A percentile compares a stretch with the other conserved stretches of the same genome.
Conservation (phyloP, 2,113 vertebrate species). For the Epinephelus cyanopodus region DNA sequence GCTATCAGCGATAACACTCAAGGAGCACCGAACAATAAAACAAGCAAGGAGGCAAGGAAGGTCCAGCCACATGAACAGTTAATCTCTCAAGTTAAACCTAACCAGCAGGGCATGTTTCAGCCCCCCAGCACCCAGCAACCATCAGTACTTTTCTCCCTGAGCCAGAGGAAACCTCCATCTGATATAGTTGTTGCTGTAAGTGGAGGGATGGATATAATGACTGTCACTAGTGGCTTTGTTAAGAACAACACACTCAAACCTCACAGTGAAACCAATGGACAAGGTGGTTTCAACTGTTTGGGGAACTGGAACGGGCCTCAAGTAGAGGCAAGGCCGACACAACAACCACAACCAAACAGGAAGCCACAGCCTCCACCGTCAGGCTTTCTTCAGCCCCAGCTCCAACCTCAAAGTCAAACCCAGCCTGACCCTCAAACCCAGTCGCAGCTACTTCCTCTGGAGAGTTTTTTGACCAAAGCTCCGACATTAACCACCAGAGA, state of each 20-base stretch:
- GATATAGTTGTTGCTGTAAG: slow-evolving; percentile 70
- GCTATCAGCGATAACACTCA: slow-evolving; percentile 40
- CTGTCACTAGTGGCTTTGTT: slow-evolving; percentile 59
- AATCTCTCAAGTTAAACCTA: slow-evolving; percentile 63
- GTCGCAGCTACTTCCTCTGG: slow-evolving; percentile 73
- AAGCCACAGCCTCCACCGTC: slow-evolving; percentile 53
- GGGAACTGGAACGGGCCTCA: slow-evolving; percentile 75
- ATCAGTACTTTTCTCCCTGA: slow-evolving; percentile 72
- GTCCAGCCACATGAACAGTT: slow-evolving; percentile 71
- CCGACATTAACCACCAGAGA: slow-evolving; percentile 55
- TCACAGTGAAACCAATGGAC: slow-evolving; percentile 58
- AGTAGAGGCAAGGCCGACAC: slow-evolving; percentile 50
- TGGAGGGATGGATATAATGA: slow-evolving; percentile 68
- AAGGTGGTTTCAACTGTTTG: slow-evolving; percentile 68
- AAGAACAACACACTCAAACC: slow-evolving; percentile 77
- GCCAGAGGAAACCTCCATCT: slow-evolving; percentile 71
- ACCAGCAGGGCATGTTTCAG: slow-evolving; percentile 72
- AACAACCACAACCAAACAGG: slow-evolving; percentile 58
- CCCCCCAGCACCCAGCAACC: slow-evolving; percentile 65
- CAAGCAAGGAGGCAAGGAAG: slow-evolving; percentile 67
- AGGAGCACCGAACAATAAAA: slow-evolving; percentile 58
- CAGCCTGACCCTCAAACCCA: slow-evolving; percentile 56
- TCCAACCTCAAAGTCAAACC: slow-evolving; percentile 60
- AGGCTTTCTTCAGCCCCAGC: slow-evolving; percentile 71
- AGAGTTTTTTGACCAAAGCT: slow-evolving; percentile 79